phyloP scores from a whole-genome alignment of 2,888 invertebrate species.

The Mesochorus sp. region DNA sequence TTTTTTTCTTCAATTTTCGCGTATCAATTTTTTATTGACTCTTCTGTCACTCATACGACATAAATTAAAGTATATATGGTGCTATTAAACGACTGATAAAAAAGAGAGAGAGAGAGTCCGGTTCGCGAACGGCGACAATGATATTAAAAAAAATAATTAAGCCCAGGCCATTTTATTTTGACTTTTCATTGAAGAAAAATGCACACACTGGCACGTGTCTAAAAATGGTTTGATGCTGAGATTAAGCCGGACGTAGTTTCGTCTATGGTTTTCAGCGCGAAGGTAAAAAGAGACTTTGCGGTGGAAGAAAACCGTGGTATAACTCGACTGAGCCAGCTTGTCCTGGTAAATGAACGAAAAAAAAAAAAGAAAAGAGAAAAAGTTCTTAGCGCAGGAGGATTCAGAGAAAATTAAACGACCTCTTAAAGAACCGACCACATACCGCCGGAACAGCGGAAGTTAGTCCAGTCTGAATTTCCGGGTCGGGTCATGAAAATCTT shows the following conservation, averaged over 20 bases:
- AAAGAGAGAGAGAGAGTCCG: too few species aligned
- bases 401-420: constrained; percentile 35
- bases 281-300: constrained; percentile 22
- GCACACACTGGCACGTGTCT: neutral
- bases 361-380: neutral
- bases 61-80: too few species aligned
- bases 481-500: too few species aligned
- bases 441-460: neutral
- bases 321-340: constrained; percentile 12
- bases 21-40: neutral
- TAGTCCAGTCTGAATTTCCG: neutral
- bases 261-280: neutral
- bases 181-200: neutral
- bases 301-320: constrained; percentile 10
- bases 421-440: neutral
- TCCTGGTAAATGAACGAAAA: constrained; percentile 4
- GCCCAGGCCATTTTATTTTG: too few species aligned
- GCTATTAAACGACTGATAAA: too few species aligned
- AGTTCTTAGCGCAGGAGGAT: neutral
- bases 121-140: too few species aligned
- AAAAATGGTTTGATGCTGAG: neutral
- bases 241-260: constrained; percentile 8
- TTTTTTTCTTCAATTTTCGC: neutral
- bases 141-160: too few species aligned
- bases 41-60: neutral